Evolutionary conservation across 2,113 vertebrate genomes (phyloP).

Genomic region (Lamprologus tigripictilis): DNA sequence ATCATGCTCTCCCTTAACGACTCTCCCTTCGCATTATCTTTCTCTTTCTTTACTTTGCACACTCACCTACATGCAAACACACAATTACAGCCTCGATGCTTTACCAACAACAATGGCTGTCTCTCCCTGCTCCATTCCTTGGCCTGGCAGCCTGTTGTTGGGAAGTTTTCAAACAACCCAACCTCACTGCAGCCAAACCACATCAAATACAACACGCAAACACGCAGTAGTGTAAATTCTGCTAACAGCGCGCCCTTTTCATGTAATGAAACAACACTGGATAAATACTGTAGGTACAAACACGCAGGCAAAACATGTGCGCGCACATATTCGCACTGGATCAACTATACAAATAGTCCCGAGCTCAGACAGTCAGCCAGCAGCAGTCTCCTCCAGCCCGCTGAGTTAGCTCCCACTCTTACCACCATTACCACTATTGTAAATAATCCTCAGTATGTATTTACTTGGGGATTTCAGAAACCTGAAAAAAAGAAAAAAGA

Average conservation of each 20-base stretch:
- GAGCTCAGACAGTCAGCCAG: conserved; percentile 10
- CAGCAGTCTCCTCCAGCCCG: conserved; percentile 10
- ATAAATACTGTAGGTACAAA: not conserved
- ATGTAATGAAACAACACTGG: not conserved
- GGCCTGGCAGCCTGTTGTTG: conserved; percentile 33
- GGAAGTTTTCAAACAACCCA: conserved; percentile 56
- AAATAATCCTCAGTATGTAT: conserved; percentile 59
- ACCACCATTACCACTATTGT: conserved; percentile 60
- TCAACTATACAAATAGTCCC: conserved; percentile 24
- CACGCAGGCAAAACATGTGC: not conserved
- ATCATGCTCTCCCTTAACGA: not conserved
- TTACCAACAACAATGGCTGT: conserved; percentile 60
- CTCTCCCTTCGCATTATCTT: not conserved
- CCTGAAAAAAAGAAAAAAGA: conserved; percentile 12
- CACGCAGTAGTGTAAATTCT: not conserved
- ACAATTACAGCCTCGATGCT: conserved; percentile 16
- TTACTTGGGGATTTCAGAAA: conserved; percentile 48
- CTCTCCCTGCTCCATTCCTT: conserved; percentile 40
- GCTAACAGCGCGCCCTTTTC: not conserved
- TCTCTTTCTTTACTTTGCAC: not conserved
- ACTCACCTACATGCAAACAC: not conserved
- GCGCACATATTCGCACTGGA: not conserved
- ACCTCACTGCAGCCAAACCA: conserved; percentile 51
- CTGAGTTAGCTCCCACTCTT: conserved; percentile 45
- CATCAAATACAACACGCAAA: conserved; percentile 44